These are phyloP conservation scores for Phenganax marumi DNA, from an alignment of 92 coral and sea anemone species.

Conservation along the genomic window DNA sequence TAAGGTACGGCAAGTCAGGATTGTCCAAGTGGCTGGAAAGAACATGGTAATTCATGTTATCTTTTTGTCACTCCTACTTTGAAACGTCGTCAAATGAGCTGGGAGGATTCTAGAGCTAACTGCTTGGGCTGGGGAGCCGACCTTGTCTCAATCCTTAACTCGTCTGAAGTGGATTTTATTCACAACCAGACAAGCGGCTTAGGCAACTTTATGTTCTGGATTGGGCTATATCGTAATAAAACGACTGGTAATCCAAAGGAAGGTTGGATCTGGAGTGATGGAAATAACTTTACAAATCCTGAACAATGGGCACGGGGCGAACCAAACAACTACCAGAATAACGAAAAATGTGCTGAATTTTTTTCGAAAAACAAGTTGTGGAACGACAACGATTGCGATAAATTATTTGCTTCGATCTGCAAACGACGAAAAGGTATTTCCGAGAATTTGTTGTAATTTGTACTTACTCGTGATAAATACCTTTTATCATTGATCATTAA, in stretches of 20 bases:
- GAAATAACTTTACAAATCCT: constrained; percentile 51
- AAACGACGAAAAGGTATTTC: constrained; percentile 61
- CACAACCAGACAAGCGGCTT: constrained; percentile 39
- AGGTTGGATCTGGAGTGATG: constrained; percentile 83
- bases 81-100: constrained; percentile 58
- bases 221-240: constrained; percentile 73
- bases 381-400: constrained; percentile 75
- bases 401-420: constrained; percentile 75
- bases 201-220: constrained; percentile 65
- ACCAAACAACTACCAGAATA: constrained; percentile 67
- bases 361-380: constrained; percentile 44
- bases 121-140: constrained; percentile 80
- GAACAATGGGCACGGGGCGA: constrained; percentile 68
- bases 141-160: constrained; percentile 71
- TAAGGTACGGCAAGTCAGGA: no score
- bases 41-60: constrained; percentile 69
- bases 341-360: constrained; percentile 76
- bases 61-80: constrained; percentile 60
- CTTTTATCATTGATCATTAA: no score
- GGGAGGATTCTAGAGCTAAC: constrained; percentile 79
- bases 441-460: background rate
- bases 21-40: constrained; percentile 73
- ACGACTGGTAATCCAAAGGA: constrained; percentile 58
- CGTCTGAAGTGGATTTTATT: constrained; percentile 69
- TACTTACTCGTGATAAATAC: no score